Evolutionary conservation across 1,140 invertebrate genomes (phyloP).

Genomic region (Arion vulgaris): DNA sequence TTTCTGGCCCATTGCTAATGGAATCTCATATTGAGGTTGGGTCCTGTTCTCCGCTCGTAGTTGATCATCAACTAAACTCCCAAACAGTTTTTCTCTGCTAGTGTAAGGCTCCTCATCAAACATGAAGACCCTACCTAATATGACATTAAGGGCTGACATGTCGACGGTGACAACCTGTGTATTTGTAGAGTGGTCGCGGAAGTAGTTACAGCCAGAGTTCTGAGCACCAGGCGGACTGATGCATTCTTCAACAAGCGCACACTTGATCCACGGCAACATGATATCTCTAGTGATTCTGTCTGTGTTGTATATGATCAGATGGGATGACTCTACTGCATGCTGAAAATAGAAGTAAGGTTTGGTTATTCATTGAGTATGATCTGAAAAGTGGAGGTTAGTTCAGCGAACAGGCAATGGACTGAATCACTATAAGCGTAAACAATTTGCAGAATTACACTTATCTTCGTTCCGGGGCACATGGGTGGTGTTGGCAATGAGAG

Average conservation of each 20-base stretch:
- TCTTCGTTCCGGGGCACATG: too few relatives aligned
- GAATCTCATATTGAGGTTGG: neutral
- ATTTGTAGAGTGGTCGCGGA: slow-evolving; percentile 91
- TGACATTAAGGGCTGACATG: slow-evolving; percentile 90
- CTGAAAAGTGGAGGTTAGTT: too few relatives aligned
- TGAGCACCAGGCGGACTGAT: slow-evolving; percentile 87
- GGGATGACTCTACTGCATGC: slow-evolving; percentile 80
- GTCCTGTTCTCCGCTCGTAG: slow-evolving; percentile 34
- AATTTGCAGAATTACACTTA: too few relatives aligned
- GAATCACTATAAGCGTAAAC: too few relatives aligned
- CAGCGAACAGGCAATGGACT: too few relatives aligned
- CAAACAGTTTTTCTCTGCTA: slow-evolving; percentile 54
- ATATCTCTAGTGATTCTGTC: slow-evolving; percentile 75
- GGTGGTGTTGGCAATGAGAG: too few relatives aligned
- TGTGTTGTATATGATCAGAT: slow-evolving; percentile 82
- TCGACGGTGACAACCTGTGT: slow-evolving; percentile 93
- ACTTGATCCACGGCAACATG: slow-evolving; percentile 94
- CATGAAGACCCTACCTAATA: slow-evolving; percentile 85
- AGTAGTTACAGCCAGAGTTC: slow-evolving; percentile 78
- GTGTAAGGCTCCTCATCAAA: slow-evolving; percentile 50
- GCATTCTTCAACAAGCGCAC: slow-evolving; percentile 89
- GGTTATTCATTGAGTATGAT: too few relatives aligned
- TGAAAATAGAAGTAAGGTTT: too few relatives aligned
- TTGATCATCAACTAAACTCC: slow-evolving; percentile 39
- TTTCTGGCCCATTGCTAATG: neutral